Evolutionary conservation across 1,140 invertebrate species (phyloP).

Genomic region (Eumaeus atala): DNA sequence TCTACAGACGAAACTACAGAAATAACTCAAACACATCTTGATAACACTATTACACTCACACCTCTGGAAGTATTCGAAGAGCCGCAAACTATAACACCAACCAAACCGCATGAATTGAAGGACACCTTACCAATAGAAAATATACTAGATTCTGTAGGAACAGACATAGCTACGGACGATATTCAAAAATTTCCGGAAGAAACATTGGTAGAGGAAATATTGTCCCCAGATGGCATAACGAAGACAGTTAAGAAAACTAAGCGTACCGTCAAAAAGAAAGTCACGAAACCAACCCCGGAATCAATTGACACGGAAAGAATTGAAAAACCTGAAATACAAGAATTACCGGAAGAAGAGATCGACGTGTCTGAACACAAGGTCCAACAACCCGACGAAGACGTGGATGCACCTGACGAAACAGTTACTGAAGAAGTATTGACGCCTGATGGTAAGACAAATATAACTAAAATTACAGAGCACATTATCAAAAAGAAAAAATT

Average conservation of each 20-base stretch:
- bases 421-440: conserved; percentile 7
- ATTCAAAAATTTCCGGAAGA: conserved; percentile 9
- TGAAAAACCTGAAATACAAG: conserved; percentile 19
- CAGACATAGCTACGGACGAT: not conserved
- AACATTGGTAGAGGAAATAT: not conserved
- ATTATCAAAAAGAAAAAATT: conserved; percentile 26
- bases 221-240: conserved; percentile 33
- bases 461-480: conserved; percentile 26
- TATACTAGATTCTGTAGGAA: not conserved
- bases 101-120: not conserved
- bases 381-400: not conserved
- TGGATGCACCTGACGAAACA: not conserved
- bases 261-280: conserved; percentile 55
- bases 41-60: not conserved
- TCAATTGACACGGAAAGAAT: conserved; percentile 11
- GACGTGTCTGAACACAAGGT: not conserved
- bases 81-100: too few relatives aligned
- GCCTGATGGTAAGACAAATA: conserved; percentile 41
- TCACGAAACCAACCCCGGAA: conserved; percentile 45
- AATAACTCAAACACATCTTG: conserved; percentile 3
- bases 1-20: conserved; percentile 1
- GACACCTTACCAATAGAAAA: not conserved
- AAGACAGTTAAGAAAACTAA: conserved; percentile 55
- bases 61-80: not conserved
- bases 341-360: not conserved